These are phyloP conservation scores for Morpho achilles DNA, from an alignment of 2,888 invertebrate genomes.

Conservation along the genomic window DNA sequence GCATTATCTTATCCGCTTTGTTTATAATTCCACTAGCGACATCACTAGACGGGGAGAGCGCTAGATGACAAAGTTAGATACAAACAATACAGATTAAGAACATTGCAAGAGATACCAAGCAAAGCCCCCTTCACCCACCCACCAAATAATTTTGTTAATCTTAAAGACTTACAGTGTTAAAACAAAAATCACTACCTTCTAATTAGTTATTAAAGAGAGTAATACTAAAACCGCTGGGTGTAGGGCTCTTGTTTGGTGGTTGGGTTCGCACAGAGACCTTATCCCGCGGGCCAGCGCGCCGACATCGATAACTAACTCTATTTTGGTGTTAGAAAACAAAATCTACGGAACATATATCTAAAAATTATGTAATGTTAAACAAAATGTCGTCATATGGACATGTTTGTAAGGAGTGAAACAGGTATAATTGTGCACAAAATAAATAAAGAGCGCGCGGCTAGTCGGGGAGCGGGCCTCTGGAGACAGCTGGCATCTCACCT, in stretches of 20 bases:
- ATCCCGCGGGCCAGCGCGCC: slow-evolving; percentile 74
- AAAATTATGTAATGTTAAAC: slow-evolving; percentile 26
- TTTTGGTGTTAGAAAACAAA: slow-evolving; percentile 52
- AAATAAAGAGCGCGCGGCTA: slow-evolving; percentile 58
- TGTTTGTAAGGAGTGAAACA: slow-evolving; percentile 29
- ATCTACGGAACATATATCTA: slow-evolving; percentile 39
- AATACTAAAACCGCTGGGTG: slow-evolving; percentile 65
- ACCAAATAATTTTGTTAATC: slow-evolving; percentile 68
- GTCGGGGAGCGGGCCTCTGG: slow-evolving; percentile 74
- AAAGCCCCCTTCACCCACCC: slow-evolving; percentile 80
- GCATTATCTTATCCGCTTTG: no score
- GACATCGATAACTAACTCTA: slow-evolving; percentile 40
- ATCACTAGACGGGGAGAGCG: no score
- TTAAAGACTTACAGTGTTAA: slow-evolving; percentile 33
- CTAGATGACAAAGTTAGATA: background rate
- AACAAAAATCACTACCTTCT: slow-evolving; percentile 17
- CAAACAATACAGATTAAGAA: slow-evolving; percentile 23
- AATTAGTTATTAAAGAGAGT: slow-evolving; percentile 22
- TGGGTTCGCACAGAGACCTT: slow-evolving; percentile 76
- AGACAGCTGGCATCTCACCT: slow-evolving; percentile 85
- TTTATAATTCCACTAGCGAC: no score
- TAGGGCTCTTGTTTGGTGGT: slow-evolving; percentile 80
- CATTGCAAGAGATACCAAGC: slow-evolving; percentile 74
- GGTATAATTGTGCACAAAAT: slow-evolving; percentile 11
- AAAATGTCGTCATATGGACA: slow-evolving; percentile 50